These are phyloP conservation scores for Lasiurus cinereus DNA, from an alignment of 2,113 vertebrate species.

Conservation along the genomic window DNA sequence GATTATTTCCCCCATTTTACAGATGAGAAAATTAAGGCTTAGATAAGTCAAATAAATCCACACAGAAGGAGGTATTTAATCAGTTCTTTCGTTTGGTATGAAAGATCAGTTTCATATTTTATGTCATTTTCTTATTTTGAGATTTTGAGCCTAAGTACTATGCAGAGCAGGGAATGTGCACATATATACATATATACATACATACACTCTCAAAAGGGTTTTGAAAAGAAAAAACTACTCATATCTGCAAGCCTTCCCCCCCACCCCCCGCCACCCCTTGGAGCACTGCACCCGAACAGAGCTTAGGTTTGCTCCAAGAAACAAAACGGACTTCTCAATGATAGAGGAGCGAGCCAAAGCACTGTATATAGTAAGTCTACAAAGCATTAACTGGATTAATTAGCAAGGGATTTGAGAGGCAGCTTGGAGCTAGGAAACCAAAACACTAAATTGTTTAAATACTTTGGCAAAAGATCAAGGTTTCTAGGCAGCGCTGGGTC, in stretches of 20 bases:
- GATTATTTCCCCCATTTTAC: conserved; percentile 55
- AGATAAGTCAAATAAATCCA: conserved; percentile 25
- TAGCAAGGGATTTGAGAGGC: conserved; percentile 92
- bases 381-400: conserved; percentile 94
- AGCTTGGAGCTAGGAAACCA: conserved; percentile 92
- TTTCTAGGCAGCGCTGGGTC: conserved; percentile 90
- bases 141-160: conserved; percentile 51
- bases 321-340: conserved; percentile 86
- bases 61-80: neutral
- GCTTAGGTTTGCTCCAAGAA: conserved; percentile 86
- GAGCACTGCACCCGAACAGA: conserved; percentile 83
- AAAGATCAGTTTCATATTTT: conserved; percentile 55
- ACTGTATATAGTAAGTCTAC: conserved; percentile 90
- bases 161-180: neutral
- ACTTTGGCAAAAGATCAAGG: conserved; percentile 94
- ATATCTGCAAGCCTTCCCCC: conserved; percentile 85
- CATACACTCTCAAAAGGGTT: conserved; percentile 60
- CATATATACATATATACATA: conserved; percentile 49
- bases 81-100: conserved; percentile 6
- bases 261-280: conserved; percentile 59
- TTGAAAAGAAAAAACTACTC: conserved; percentile 79
- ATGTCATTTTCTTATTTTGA: conserved; percentile 14
- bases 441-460: conserved; percentile 94
- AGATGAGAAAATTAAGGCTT: conserved; percentile 55
- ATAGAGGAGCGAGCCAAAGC: conserved; percentile 87